A percentile compares a stretch with the other conserved stretches of the same genome.
Conservation (phyloP, 2,113 vertebrate species). For the Hemibagrus wyckioides region DNA sequence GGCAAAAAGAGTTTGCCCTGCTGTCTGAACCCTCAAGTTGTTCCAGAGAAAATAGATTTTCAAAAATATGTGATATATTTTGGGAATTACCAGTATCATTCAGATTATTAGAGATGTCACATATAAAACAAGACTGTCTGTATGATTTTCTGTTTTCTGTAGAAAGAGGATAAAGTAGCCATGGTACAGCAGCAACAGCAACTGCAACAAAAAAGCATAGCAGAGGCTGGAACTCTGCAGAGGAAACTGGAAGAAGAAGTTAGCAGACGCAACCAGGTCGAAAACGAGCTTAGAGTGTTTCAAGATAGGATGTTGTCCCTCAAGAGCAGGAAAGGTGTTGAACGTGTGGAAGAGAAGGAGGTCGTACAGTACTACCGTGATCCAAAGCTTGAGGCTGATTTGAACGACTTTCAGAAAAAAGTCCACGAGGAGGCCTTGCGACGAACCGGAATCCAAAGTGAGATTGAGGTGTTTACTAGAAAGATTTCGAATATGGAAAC, state of each 20-base stretch:
- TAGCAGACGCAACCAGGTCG: slow-evolving; percentile 68
- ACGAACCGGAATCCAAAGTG: slow-evolving; percentile 70
- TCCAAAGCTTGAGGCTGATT: slow-evolving; percentile 79
- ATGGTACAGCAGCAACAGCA: slow-evolving; percentile 67
- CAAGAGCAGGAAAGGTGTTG: slow-evolving; percentile 83
- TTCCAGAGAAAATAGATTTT: background rate
- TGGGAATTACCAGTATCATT: background rate
- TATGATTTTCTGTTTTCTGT: slow-evolving; percentile 41
- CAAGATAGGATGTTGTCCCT: slow-evolving; percentile 79
- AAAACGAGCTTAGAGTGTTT: slow-evolving; percentile 76
- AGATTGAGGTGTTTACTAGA: slow-evolving; percentile 73
- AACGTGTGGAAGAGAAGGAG: slow-evolving; percentile 90
- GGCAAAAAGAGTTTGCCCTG: background rate
- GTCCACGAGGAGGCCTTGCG: slow-evolving; percentile 76
- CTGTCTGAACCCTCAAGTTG: background rate
- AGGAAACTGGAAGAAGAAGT: slow-evolving; percentile 81
- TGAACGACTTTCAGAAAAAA: slow-evolving; percentile 68
- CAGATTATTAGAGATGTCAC: background rate
- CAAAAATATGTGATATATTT: background rate
- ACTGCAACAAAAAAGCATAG: slow-evolving; percentile 51
- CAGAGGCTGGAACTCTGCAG: slow-evolving; percentile 69
- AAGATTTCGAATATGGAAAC: slow-evolving; percentile 77
- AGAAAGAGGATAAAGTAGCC: slow-evolving; percentile 84
- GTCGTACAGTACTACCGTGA: slow-evolving; percentile 89
- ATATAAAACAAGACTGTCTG: background rate